Percentiles rank a stretch among this genome's conserved stretches.
These are phyloP conservation scores for Chirona hameri DNA, from an alignment of 2,888 invertebrate genomes.

Conservation along the genomic window DNA sequence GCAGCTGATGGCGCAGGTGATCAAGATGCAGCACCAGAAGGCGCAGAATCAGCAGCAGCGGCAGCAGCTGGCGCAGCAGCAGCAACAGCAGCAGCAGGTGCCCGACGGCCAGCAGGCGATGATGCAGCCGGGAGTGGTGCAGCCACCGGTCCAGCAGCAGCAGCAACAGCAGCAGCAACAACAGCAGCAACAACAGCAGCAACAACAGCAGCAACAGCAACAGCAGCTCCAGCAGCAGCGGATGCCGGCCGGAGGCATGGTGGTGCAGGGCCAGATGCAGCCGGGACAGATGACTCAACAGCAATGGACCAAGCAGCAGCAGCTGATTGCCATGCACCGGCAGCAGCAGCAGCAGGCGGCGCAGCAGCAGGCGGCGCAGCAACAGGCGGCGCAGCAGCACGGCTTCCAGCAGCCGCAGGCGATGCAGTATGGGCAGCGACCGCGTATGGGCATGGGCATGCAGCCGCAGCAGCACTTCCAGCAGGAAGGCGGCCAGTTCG, in stretches of 20 bases:
- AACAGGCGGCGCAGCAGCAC: slow-evolving; percentile 27
- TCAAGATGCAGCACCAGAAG: slow-evolving; percentile 40
- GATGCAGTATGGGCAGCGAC: slow-evolving; percentile 48
- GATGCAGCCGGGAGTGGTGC: slow-evolving; percentile 33
- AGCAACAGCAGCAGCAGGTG: slow-evolving; percentile 48
- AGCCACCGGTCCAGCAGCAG: slow-evolving; percentile 43
- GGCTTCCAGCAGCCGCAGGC: slow-evolving; percentile 59
- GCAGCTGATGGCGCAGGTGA: slow-evolving; percentile 72
- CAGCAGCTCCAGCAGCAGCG: not conserved
- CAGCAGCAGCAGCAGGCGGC: slow-evolving; percentile 46
- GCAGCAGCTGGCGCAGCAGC: slow-evolving; percentile 45
- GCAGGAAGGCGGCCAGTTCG: slow-evolving; percentile 38
- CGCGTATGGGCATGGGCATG: slow-evolving; percentile 49
- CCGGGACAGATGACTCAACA: slow-evolving; percentile 45
- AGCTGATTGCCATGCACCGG: slow-evolving; percentile 40
- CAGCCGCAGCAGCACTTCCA: slow-evolving; percentile 41
- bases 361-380: not conserved
- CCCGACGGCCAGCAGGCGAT: slow-evolving; percentile 41
- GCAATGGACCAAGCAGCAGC: slow-evolving; percentile 39
- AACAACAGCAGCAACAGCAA: slow-evolving; percentile 42
- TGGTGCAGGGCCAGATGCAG: not conserved
- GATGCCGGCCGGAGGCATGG: not conserved
- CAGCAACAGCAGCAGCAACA: slow-evolving; percentile 45
- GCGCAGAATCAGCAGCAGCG: slow-evolving; percentile 44
- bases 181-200: slow-evolving; percentile 47